Conservation (phyloP, 2,113 vertebrate genomes). For the Chiloscyllium plagiosum region DNA sequence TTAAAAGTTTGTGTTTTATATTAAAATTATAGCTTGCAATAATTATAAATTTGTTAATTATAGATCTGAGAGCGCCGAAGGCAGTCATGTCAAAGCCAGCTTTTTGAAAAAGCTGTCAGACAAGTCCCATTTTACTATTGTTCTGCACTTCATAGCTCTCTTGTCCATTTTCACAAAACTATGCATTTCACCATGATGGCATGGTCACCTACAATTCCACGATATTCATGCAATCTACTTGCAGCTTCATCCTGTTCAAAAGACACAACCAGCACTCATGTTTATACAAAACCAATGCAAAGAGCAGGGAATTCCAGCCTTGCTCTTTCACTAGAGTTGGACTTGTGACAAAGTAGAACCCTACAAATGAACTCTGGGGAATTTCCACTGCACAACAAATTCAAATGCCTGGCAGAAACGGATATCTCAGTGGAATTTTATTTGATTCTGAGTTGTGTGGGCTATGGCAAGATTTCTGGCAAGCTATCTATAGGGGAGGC, state of each 20-base stretch:
- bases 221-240: not conserved
- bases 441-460: no score
- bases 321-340: not conserved
- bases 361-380: not conserved
- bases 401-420: not conserved
- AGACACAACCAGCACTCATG: not conserved
- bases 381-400: not conserved
- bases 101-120: not conserved
- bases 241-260: not conserved
- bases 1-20: not conserved
- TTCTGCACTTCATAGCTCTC: not conserved
- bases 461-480: no score
- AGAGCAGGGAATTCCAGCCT: not conserved
- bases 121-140: not conserved
- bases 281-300: not conserved
- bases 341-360: not conserved
- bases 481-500: no score
- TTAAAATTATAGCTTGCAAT: not conserved
- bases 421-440: no score
- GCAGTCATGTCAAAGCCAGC: not conserved
- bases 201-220: not conserved
- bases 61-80: not conserved
- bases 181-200: not conserved
- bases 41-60: not conserved
- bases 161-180: not conserved